Base-by-base conservation (phyloP, 2,888 invertebrate species). In the Sarcophaga carnaria region DNA sequence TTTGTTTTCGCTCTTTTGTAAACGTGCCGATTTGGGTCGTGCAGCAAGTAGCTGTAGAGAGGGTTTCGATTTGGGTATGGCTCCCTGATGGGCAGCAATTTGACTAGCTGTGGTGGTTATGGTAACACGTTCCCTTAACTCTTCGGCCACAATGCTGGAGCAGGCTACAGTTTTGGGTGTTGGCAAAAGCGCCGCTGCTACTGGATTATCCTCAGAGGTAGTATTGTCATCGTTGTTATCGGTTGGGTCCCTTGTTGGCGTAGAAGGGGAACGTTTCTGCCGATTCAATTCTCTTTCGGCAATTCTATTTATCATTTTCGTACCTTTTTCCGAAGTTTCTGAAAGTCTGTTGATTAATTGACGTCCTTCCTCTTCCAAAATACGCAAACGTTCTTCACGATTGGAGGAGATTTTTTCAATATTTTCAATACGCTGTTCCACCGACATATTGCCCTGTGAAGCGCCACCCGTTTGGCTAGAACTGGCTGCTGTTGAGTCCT, bases 351-450 rank as follows among this genome's bases (percentile, higher is more conserved):
- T 89, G 75, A 97, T 96, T 17, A 98, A 93, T 89, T 96, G 95
- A 88, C 96, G 95, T 3, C 97, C 97, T 93, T 98, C 97, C 89
- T 97, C 97, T 93, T 98, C 98, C 83, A 98, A 94, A 76, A 96
- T 92, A 90, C 89, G 93, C 78, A 90, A 66, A 20, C 91, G 91
- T 83, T 92, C 92, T 20, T 91, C 91, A 4, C 93, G 90, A 81
- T 91, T 91, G 0, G 89, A 89, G 2, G 92, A 91, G 3, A 92
- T 91, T 25, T 91, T 89, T n/a, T 92, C 91, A 6, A 93, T 92
- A 78, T 92, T 91, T 80, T 92, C 91, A 37, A 93, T 87, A 1
- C 92, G 91, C 49, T 91, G 90, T 69, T 92, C 92, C 14, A 92
- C 87, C 12, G 87, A 88, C 54, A 86, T 60, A 25, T 79, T 81